Percentiles rank a stretch among this genome's conserved stretches.
phyloP scores from a whole-genome alignment of 2,888 invertebrate genomes.

The Sipunculus nudus region DNA sequence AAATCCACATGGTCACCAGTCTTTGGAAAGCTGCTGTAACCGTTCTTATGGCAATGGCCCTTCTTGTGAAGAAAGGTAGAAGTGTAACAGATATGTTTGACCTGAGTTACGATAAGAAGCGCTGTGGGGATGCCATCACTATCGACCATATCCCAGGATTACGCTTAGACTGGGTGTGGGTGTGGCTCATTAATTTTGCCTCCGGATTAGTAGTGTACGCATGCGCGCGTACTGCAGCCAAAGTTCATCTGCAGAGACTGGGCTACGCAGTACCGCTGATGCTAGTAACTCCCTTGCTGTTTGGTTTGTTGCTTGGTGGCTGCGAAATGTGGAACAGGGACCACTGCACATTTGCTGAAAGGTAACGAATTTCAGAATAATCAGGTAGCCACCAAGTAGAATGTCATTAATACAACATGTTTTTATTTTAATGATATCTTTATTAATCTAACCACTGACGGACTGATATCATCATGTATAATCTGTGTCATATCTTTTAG shows the following conservation, averaged over 20 bases:
- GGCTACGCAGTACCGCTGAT: slow-evolving; percentile 21
- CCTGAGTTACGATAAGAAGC: background rate
- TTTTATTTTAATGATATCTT: too few species aligned
- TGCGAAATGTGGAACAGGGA: slow-evolving; percentile 26
- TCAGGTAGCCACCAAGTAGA: too few species aligned
- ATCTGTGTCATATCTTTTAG: too few species aligned
- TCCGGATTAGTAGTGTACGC: slow-evolving; percentile 3
- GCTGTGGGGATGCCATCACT: background rate
- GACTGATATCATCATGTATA: too few species aligned
- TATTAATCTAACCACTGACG: too few species aligned
- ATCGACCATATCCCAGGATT: background rate
- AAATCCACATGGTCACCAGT: background rate
- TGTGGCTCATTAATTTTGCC: slow-evolving; percentile 3
- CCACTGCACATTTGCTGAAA: too few species aligned
- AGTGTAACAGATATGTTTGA: background rate
- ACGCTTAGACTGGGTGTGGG: background rate
- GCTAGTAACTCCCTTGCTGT: slow-evolving; percentile 15
- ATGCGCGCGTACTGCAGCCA: slow-evolving; percentile 15
- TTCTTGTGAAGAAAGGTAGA: background rate
- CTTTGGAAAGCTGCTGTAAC: slow-evolving; percentile 4
- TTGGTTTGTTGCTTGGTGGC: slow-evolving; percentile 7
- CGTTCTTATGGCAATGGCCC: slow-evolving; percentile 1
- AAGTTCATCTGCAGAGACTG: slow-evolving; percentile 12
- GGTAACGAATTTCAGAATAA: too few species aligned
- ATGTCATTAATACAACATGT: too few species aligned